These are phyloP conservation scores for Hylia prasina DNA, from an alignment of 2,113 vertebrate species.

Conservation along the genomic window DNA sequence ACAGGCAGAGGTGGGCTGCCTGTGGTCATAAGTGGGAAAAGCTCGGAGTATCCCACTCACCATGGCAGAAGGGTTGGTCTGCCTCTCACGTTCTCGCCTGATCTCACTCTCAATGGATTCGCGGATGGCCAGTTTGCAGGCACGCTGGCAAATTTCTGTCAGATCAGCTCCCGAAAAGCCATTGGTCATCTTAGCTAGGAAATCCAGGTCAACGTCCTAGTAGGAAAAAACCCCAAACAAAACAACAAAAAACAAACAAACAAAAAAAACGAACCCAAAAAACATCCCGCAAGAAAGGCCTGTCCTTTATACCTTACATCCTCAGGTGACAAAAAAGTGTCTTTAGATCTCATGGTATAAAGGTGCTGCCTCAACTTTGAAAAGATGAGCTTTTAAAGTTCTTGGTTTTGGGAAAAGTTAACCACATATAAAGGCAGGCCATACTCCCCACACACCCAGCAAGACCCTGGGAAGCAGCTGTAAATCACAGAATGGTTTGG, in stretches of 20 bases:
- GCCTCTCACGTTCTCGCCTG: slow-evolving; percentile 89
- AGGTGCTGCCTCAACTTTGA: background rate
- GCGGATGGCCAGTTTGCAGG: slow-evolving; percentile 95
- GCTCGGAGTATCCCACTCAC: slow-evolving; percentile 43
- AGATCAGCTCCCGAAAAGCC: slow-evolving; percentile 97
- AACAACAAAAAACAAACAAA: background rate
- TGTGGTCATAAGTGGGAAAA: background rate
- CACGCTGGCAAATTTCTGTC: slow-evolving; percentile 96
- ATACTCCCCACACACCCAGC: background rate
- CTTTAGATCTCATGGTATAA: background rate
- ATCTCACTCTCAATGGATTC: slow-evolving; percentile 98
- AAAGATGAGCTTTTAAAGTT: background rate
- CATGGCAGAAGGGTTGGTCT: slow-evolving; percentile 97
- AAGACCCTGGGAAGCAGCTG: background rate
- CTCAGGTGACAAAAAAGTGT: background rate
- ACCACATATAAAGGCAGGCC: background rate
- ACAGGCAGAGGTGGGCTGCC: background rate
- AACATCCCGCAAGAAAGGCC: background rate
- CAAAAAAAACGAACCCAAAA: background rate
- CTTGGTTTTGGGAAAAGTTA: background rate
- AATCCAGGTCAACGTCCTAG: slow-evolving; percentile 94
- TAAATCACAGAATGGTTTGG: background rate
- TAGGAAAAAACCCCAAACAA: background rate
- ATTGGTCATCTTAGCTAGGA: slow-evolving; percentile 97
- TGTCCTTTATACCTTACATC: background rate